phyloP scores from a whole-genome alignment of 1,140 invertebrate species.

The Drosophila bocqueti region DNA sequence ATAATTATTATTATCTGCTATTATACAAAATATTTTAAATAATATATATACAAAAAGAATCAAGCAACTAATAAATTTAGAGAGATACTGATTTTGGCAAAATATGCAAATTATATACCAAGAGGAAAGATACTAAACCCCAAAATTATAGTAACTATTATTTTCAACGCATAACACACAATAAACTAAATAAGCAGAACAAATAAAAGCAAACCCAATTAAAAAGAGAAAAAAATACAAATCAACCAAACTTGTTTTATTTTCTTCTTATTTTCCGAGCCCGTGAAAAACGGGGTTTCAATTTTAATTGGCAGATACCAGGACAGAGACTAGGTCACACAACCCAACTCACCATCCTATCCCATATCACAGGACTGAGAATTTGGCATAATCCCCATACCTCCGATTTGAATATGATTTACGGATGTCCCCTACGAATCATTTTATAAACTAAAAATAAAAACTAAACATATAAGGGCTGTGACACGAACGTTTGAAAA shows the following conservation, averaged over 20 bases:
- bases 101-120: constrained; percentile 77
- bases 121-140: constrained; percentile 55
- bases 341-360: constrained; percentile 23
- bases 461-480: constrained; percentile 68
- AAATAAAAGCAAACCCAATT: constrained; percentile 76
- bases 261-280: constrained; percentile 59
- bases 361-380: constrained; percentile 46
- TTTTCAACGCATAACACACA: constrained; percentile 72
- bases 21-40: constrained; percentile 77
- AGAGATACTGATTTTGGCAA: constrained; percentile 81
- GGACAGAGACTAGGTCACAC: constrained; percentile 48
- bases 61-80: constrained; percentile 61
- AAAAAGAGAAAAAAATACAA: constrained; percentile 55
- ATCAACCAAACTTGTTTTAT: constrained; percentile 73
- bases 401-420: constrained; percentile 27
- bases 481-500: constrained; percentile 75
- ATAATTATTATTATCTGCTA: constrained; percentile 77
- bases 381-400: constrained; percentile 55
- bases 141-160: constrained; percentile 75
- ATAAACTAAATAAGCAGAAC: constrained; percentile 56
- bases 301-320: constrained; percentile 64
- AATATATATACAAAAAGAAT: constrained; percentile 65
- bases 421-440: constrained; percentile 22
- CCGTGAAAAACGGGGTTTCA: constrained; percentile 35
- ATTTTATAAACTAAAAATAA: constrained; percentile 55